These are phyloP conservation scores for Xiphophorus hellerii DNA, from an alignment of 2,113 vertebrate genomes.

Conservation along the genomic window DNA sequence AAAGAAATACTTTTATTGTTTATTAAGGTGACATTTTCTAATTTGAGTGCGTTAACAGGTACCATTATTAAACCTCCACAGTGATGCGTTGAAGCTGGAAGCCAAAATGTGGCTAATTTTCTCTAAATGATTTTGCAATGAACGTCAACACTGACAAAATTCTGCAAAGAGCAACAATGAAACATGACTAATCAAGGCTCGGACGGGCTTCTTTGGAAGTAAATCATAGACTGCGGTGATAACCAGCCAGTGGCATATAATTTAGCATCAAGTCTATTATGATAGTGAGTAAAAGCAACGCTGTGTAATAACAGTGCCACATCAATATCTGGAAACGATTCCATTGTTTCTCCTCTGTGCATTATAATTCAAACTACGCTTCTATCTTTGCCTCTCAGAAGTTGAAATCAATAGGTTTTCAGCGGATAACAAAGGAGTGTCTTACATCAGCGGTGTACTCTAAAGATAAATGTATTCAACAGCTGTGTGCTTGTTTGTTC, in stretches of 20 bases:
- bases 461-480: slow-evolving; percentile 43
- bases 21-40: background rate
- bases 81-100: background rate
- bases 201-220: slow-evolving; percentile 25
- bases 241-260: slow-evolving; percentile 26
- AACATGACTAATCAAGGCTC: slow-evolving; percentile 23
- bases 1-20: no score
- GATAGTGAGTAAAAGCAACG: slow-evolving; percentile 33
- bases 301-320: slow-evolving; percentile 37
- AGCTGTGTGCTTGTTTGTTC: slow-evolving; percentile 9
- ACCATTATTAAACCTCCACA: background rate
- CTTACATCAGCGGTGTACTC: slow-evolving; percentile 14
- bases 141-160: slow-evolving; percentile 13
- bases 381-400: slow-evolving; percentile 49
- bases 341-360: slow-evolving; percentile 41
- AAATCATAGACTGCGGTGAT: slow-evolving; percentile 29
- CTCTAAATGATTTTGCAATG: background rate
- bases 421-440: slow-evolving; percentile 54
- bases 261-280: slow-evolving; percentile 46
- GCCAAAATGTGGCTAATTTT: background rate
- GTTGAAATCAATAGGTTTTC: slow-evolving; percentile 62
- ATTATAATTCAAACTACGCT: slow-evolving; percentile 40
- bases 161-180: slow-evolving; percentile 3
- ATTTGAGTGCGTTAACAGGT: background rate
- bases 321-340: slow-evolving; percentile 49